phyloP scores from a whole-genome alignment of 30 jellyfish, hydroid and myxozoan genomes.

The Clytia hemisphaerica region DNA sequence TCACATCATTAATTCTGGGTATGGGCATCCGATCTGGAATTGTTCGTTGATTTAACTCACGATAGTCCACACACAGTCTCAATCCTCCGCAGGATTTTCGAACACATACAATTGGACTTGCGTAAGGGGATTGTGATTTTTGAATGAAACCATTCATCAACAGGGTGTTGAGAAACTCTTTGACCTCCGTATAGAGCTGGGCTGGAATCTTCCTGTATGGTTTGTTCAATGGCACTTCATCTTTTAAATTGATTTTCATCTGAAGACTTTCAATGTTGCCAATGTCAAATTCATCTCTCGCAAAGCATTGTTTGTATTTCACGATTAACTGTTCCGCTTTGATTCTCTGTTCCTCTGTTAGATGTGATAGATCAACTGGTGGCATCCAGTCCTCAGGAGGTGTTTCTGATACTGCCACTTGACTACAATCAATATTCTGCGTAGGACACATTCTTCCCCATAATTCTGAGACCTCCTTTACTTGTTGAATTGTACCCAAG shows the following conservation, averaged over 20 bases:
- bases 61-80: constrained; percentile 33
- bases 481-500: no score
- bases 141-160: constrained; percentile 17
- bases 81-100: constrained; percentile 26
- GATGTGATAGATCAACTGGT: constrained; percentile 24
- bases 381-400: no score
- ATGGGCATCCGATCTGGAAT: constrained; percentile 43
- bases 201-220: constrained; percentile 25
- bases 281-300: constrained; percentile 28
- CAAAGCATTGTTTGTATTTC: no score
- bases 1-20: constrained; percentile 18
- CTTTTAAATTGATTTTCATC: constrained; percentile 29
- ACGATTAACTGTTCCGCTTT: no score
- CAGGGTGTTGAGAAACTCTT: constrained; percentile 32
- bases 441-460: no score
- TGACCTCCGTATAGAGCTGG: constrained; percentile 33
- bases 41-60: constrained; percentile 22
- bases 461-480: no score
- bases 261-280: constrained; percentile 25
- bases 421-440: no score
- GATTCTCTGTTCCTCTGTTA: constrained; percentile 27
- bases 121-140: constrained; percentile 27
- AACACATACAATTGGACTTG: constrained; percentile 39
- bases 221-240: constrained; percentile 28
- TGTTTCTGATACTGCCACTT: no score